Base-by-base conservation (phyloP, 2,888 invertebrate species). In the Ormyrus thymus region DNA sequence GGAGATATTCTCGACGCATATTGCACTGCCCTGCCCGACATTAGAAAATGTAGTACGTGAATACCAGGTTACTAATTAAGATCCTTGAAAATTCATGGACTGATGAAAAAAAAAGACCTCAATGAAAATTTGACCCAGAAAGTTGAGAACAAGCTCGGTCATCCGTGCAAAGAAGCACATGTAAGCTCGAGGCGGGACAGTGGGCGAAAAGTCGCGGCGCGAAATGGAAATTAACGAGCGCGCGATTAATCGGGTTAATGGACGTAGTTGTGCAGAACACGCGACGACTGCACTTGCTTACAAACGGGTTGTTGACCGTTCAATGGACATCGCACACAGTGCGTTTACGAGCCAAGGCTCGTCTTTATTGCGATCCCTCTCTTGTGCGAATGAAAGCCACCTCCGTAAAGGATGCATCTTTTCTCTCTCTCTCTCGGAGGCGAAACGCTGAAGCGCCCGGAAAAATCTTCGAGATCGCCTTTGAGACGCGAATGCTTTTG, bases 211-310 rank as follows among this genome's bases (percentile, higher is more conserved):
- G 43, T 68, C 65, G 65, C 53, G 13, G 83, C 79, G 84, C 72
- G 79, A 83, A 82, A 84, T 83, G 81, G 81, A 84, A 87, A 86
- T 86, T 85, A 87, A 86, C 85, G 84, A 86, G 86, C 84, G 82
- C 83, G 76, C 83, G 84, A 86, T 87, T 86, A 86, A 87, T 86
- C 85, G 85, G 86, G 86, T 86, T 87, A 87, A 87, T 86, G 85
- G 83, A 83, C 81, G 83, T 29, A 29, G 29, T 29, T 3, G 81
- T 83, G 81, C n/a, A n/a, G 81, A 7, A 43, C 86, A 85, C 86
- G 85, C 86, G 84, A 86, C 84, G 84, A 50, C 70, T 9, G 10
- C 56, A 80, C 83, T 74, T 81, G 81, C 29, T 29, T 70, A 81
- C 83, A 83, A 81, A 71, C 83, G 86, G 86, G 86, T 87, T 86